Percentiles rank a stretch among this genome's conserved stretches.
phyloP scores from a whole-genome alignment of 2,113 vertebrate species.

The Nannobrachium achirus region DNA sequence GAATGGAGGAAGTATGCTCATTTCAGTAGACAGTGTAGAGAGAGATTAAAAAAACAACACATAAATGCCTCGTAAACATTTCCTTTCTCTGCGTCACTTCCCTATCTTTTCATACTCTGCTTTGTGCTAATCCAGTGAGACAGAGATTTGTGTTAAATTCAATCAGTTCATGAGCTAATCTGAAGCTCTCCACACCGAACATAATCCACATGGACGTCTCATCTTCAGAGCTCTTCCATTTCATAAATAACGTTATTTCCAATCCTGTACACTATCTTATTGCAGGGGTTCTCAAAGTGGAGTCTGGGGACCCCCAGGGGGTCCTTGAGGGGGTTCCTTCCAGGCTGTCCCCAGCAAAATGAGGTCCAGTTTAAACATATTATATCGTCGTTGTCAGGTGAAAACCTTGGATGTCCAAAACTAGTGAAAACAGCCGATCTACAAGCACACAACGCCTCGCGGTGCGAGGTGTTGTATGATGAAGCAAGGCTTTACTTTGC shows the following conservation, averaged over 20 bases:
- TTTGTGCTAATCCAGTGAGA: constrained; percentile 47
- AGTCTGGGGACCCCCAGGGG: too few relatives aligned
- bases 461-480: too few relatives aligned
- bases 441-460: too few relatives aligned
- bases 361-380: too few relatives aligned
- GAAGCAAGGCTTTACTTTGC: too few relatives aligned
- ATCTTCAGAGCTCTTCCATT: constrained; percentile 33
- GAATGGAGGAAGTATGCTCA: constrained; percentile 5
- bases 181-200: constrained; percentile 40
- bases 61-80: not conserved
- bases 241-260: constrained; percentile 44
- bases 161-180: constrained; percentile 49
- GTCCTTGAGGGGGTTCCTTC: too few relatives aligned
- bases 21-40: constrained; percentile 7
- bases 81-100: not conserved
- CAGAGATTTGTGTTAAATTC: constrained; percentile 46
- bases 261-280: too few relatives aligned
- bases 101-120: constrained; percentile 13
- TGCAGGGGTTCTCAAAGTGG: too few relatives aligned
- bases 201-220: constrained; percentile 49
- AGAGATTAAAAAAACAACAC: constrained; percentile 5
- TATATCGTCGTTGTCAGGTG: too few relatives aligned
- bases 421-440: too few relatives aligned
- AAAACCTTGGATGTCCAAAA: too few relatives aligned
- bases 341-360: too few relatives aligned